Base-by-base conservation (phyloP, 1,140 invertebrate genomes). In the Sitophilus oryzae region DNA sequence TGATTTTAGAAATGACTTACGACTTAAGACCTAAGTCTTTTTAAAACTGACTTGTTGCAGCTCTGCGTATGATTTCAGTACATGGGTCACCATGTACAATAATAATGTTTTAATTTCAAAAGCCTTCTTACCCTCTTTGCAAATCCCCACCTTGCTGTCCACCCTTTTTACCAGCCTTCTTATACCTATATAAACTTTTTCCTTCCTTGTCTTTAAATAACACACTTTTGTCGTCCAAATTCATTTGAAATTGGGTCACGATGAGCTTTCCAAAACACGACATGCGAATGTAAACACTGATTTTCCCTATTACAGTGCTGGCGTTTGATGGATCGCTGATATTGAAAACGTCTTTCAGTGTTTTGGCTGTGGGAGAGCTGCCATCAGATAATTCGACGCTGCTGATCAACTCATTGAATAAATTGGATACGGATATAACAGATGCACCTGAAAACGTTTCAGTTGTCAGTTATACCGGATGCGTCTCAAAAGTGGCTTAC, bases 211-310 rank as follows among this genome's bases (percentile, higher is more conserved):
- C 69, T 49, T 72, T 71, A 47, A 72, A 72, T 2, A 70, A 51
- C 0, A 72, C 70, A 2, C 67, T 69, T 45, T 71, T 71, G 45
- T 72, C 70, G 15, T 68, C 58, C 35, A 69, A 36, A 48, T 72
- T 72, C 70, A 72, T 72, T 70, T 82, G 78, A 62, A 84, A 85
- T 59, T 79, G 78, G 2, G 83, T 85, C 3, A 83, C 73, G 22
- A 84, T 82, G 52, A 82, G 71, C 59, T 78, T 78, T 10, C 82
- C 83, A 55, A 84, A 83, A 60, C 79, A 81, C 6, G 81, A 82
- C 61, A 80, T 75, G 8, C 82, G 67, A 4, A 79, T 65, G 71
- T 77, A 79, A 52, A 82, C 73, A 61, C 77, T 60, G 50, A 75
- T 66, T 65, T 76, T 69, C 62, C 81, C 72, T 58, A 82, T 65